These are phyloP conservation scores for Drosophila murphyi DNA, from an alignment of 1,140 invertebrate genomes.

Conservation along the genomic window DNA sequence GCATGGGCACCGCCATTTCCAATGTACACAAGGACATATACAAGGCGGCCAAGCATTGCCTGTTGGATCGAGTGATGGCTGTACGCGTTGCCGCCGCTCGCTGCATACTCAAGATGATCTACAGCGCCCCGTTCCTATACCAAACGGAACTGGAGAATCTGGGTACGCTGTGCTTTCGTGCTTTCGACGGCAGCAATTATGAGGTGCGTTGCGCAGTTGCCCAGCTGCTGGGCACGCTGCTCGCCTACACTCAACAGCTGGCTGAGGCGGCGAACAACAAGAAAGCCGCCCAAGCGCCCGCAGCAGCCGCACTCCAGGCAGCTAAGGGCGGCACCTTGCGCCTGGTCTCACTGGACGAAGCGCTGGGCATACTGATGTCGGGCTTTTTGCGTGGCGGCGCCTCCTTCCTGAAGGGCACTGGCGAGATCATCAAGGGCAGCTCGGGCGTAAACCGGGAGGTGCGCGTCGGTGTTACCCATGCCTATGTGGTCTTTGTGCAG, in stretches of 20 bases:
- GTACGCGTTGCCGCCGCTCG: slow-evolving; percentile 95
- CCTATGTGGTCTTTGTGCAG: slow-evolving; percentile 97
- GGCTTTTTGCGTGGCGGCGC: slow-evolving; percentile 97
- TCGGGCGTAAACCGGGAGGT: slow-evolving; percentile 97
- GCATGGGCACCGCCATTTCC: slow-evolving; percentile 94
- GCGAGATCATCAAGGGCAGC: slow-evolving; percentile 98
- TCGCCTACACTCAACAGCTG: slow-evolving; percentile 90
- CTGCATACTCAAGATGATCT: slow-evolving; percentile 95
- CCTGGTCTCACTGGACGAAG: slow-evolving; percentile 94
- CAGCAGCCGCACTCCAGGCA: slow-evolving; percentile 54
- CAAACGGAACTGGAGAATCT: slow-evolving; percentile 95
- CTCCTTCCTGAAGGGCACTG: slow-evolving; percentile 97
- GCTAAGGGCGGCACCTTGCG: slow-evolving; percentile 76
- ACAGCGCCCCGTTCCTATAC: slow-evolving; percentile 94
- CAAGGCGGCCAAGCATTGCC: slow-evolving; percentile 92
- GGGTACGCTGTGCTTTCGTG: slow-evolving; percentile 94
- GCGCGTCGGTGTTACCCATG: slow-evolving; percentile 96
- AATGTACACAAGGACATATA: slow-evolving; percentile 97
- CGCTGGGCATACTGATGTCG: slow-evolving; percentile 95
- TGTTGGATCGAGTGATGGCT: slow-evolving; percentile 95
- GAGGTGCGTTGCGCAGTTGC: slow-evolving; percentile 97
- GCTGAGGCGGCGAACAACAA: slow-evolving; percentile 60
- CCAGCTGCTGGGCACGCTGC: slow-evolving; percentile 93
- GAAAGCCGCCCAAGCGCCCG: slow-evolving; percentile 54
- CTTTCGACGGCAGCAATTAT: slow-evolving; percentile 97